Evolutionary conservation across 2,888 invertebrate species (phyloP).

Genomic region (Bombyx huttoni): DNA sequence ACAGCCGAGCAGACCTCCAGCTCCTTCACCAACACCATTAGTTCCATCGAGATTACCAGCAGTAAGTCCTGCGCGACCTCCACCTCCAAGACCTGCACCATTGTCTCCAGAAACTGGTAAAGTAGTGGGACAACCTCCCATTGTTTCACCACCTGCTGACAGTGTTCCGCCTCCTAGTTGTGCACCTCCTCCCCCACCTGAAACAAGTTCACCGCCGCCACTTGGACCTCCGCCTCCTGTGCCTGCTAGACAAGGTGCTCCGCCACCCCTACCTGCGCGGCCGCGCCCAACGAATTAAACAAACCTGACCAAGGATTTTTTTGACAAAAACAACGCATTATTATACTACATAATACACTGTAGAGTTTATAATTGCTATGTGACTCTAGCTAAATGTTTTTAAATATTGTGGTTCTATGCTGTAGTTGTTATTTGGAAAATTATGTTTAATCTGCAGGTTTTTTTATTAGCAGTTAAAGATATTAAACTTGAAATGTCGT

Average conservation of each 20-base stretch:
- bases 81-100: constrained; percentile 74
- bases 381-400: no score
- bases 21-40: constrained; percentile 68
- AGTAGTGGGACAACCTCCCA: constrained; percentile 36
- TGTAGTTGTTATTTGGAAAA: no score
- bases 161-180: constrained; percentile 77
- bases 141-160: constrained; percentile 67
- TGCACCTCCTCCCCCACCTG: constrained; percentile 68
- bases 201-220: constrained; percentile 42
- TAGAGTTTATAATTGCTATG: no score
- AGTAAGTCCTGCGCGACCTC: constrained; percentile 65
- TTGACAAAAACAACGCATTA: neutral
- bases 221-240: constrained; percentile 54
- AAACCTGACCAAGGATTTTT: neutral
- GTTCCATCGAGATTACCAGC: constrained; percentile 56
- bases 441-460: no score
- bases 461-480: no score
- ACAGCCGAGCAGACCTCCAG: constrained; percentile 75
- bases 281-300: constrained; percentile 44
- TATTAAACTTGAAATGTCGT: no score
- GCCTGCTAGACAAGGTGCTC: constrained; percentile 73
- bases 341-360: neutral
- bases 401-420: no score
- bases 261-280: constrained; percentile 78
- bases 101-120: constrained; percentile 64